These are phyloP conservation scores for Tachyglossus aculeatus DNA, from an alignment of 2,797 vertebrate species.

Conservation along the genomic window DNA sequence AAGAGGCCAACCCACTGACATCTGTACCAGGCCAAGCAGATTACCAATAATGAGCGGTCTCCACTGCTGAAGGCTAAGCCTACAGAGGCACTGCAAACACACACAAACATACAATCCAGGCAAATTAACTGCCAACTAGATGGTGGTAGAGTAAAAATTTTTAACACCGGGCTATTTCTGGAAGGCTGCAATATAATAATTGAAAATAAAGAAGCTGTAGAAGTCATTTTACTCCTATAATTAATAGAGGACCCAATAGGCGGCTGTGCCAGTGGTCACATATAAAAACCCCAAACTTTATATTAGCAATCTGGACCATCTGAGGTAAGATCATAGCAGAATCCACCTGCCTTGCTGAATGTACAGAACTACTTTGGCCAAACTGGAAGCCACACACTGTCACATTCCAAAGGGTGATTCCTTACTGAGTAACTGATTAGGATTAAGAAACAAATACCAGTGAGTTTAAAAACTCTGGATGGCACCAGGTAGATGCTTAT, in stretches of 20 bases:
- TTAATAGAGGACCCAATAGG: not conserved
- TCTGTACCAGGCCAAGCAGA: conserved; percentile 3
- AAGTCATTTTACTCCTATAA: too few species aligned
- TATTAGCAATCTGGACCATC: not conserved
- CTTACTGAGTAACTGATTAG: not conserved
- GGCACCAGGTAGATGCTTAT: too few species aligned
- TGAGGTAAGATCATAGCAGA: not conserved
- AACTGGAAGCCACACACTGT: not conserved
- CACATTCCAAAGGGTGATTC: not conserved
- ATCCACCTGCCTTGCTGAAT: not conserved
- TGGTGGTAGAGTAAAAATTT: too few species aligned
- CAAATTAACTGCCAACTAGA: too few species aligned
- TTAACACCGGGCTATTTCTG: too few species aligned
- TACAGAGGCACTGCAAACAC: not conserved
- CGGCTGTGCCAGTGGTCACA: not conserved
- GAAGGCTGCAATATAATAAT: too few species aligned
- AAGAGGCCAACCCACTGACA: conserved; percentile 23
- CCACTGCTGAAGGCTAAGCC: not conserved
- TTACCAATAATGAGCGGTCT: not conserved
- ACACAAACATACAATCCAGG: too few species aligned
- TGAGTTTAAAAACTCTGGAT: too few species aligned
- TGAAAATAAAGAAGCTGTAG: too few species aligned
- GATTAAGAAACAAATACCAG: not conserved
- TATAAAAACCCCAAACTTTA: not conserved
- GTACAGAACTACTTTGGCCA: not conserved